Evolutionary conservation across 2,888 invertebrate genomes (phyloP), one percentile per base, ranked within the genome.

Genomic region (Balanococcus diminutus): DNA sequence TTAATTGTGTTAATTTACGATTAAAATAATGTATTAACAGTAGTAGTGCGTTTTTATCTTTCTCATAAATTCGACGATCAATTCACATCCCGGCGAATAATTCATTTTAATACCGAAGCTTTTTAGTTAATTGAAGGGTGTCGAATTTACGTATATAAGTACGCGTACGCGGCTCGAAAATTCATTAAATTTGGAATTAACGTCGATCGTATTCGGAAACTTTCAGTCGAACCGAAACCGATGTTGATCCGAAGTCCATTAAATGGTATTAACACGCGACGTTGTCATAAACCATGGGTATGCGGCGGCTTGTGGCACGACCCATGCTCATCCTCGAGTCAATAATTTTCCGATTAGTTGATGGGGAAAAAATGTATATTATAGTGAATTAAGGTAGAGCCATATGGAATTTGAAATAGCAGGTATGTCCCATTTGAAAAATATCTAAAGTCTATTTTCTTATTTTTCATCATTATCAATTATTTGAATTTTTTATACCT

Each of bases 1-100:
- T 79, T 79, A 79, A 79, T 79, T 79, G 75, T 36, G 75, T 79
- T 79, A 79, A 79, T 79, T 79, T 79, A 79, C 75, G 75, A 79
- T 79, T 79, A 79, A 79, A 79, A n/a, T n/a, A 79, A 79, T 36
- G 36, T 79, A 79, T 79, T 79, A 79, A 79, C 32, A 19, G 56
- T 56, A 56, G 56, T 56, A 56, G 22, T 56, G 56, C 56, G 75
- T 79, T 79, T 79, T 79, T 79, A 79, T 79, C 75, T 79, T 79
- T 79, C 36, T 36, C 75, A 79, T 79, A 79, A 79, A 79, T 79
- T 79, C 75, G 25, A 79, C 36, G 75, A 79, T 79, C 36, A 79
- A 79, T 28, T 79, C 25, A 36, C 36, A 79, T 36, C 31, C 75
- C 36, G 28, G 75, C 75, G 75, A 36, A 36, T 79, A 79, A 79